Percentiles rank a stretch among this genome's conserved stretches.
Evolutionary conservation across 1,140 invertebrate genomes (phyloP).

Genomic region (Anastatus disparis): DNA sequence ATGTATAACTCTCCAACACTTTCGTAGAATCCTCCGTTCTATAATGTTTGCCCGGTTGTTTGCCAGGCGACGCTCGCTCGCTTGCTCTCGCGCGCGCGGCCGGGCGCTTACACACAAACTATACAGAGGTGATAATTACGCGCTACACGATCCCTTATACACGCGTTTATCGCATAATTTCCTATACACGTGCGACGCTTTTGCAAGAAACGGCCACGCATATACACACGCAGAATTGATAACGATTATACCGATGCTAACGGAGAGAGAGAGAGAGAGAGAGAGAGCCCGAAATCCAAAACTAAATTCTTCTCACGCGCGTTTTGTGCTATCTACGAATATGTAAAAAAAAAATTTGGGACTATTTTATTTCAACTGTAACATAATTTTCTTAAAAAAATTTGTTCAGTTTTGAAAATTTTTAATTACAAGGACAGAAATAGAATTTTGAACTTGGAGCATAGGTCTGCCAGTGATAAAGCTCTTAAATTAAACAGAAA

Average conservation of each 20-base stretch:
- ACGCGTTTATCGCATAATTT: conserved; percentile 62
- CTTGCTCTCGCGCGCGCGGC: conserved; percentile 36
- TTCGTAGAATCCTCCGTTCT: no score
- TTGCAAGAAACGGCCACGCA: conserved; percentile 35
- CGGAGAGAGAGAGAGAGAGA: conserved; percentile 17
- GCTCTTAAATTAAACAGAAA: no score
- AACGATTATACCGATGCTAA: conserved; percentile 49
- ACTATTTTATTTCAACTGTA: no score
- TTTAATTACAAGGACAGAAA: no score
- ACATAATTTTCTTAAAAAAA: no score
- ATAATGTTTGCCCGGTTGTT: conserved; percentile 29
- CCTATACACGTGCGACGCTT: conserved; percentile 56
- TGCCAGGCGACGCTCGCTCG: no score
- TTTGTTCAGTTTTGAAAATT: no score
- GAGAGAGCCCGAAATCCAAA: neutral
- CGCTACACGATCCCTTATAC: conserved; percentile 56
- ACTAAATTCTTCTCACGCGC: neutral
- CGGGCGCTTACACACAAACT: conserved; percentile 39
- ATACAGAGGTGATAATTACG: conserved; percentile 63
- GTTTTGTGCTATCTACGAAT: conserved; percentile 15
- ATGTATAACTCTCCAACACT: no score
- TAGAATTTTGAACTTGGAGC: no score
- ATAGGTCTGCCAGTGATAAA: no score
- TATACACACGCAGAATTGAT: no score
- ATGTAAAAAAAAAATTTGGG: no score